A percentile compares a stretch with the other conserved stretches of the same genome.
Conservation (phyloP, 1,140 invertebrate genomes). For the Aleiodes sp. region DNA sequence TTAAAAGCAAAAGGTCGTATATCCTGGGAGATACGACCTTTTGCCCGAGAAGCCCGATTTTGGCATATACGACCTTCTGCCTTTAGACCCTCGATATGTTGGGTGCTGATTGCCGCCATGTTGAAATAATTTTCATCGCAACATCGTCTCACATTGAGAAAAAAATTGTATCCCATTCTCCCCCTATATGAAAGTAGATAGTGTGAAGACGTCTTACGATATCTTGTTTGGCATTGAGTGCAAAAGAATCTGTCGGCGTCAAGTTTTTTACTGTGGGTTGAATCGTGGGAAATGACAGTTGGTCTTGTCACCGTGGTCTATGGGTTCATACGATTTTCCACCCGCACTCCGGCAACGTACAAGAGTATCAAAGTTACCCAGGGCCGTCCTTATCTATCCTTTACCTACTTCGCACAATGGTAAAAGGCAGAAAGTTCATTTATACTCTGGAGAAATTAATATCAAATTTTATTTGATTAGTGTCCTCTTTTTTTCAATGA, state of each 20-base stretch:
- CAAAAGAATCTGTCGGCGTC: constrained; percentile 47
- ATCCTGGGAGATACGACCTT: no score
- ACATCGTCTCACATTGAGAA: no score
- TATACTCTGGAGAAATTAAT: not conserved
- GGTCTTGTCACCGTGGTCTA: constrained; percentile 58
- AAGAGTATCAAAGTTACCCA: constrained; percentile 53
- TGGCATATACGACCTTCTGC: no score
- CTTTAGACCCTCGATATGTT: no score
- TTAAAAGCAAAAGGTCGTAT: no score
- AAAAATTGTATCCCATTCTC: no score
- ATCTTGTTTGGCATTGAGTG: constrained; percentile 32
- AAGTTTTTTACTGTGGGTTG: constrained; percentile 50
- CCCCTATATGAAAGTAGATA: not conserved
- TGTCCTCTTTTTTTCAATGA: not conserved
- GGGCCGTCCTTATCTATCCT: constrained; percentile 44
- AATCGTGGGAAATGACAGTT: constrained; percentile 60
- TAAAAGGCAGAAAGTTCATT: not conserved
- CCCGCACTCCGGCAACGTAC: constrained; percentile 47
- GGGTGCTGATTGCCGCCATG: no score
- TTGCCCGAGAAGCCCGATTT: no score
- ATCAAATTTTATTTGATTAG: not conserved
- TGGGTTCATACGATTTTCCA: constrained; percentile 53
- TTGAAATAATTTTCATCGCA: no score
- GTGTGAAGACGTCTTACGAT: constrained; percentile 44
- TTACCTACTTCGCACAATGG: constrained; percentile 18